Base-by-base conservation (phyloP, 23 tunicate genomes). In the Ciona savignyi region DNA sequence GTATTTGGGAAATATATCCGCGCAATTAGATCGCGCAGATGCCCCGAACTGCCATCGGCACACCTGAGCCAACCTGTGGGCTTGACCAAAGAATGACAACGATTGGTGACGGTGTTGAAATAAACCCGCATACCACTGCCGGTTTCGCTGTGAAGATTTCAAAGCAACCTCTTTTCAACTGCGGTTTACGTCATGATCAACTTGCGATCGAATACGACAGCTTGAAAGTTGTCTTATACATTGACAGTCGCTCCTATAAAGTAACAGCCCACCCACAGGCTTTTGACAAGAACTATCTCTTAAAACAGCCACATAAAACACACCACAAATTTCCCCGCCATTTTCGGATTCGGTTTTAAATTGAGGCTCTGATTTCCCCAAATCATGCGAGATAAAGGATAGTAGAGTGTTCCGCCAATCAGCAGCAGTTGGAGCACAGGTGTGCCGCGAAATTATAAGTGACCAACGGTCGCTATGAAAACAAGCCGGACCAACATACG, bases 1-100 rank as follows among this genome's bases (percentile, higher is more conserved):
- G 56, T 42, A 42, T 42, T 42, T 42, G 56, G 56, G 56, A 42
- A 42, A 42, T 42, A 42, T 42, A 42, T 42, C 56, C 56, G 56
- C 56, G 56, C 56, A 42, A 42, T 42, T 42, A 42, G 56, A 42
- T 15, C 56, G 15, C 11, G 56, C 9, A 6, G 56, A 9, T 15
- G 56, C 15, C 56, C 56, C 56, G 15, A 42, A 42, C 56, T 42
- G 56, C 56, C 56, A 42, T 42, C 56, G 56, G 11, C 56, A 15
- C 56, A 42, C 11, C 56, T 42, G 56, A 42, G 56, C 56, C 56
- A 42, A 42, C 56, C 56, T 42, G 56, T 9, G 15, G 9, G 15
- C 56, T 42, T 42, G 15, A 6, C 15, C 56, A 15, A 42, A 42
- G 15, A 6, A 6, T 42, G 56, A 42, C 56, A 42, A 42, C 9